phyloP scores from a whole-genome alignment of 2,113 vertebrate genomes.

The Oriolus oriolus region DNA sequence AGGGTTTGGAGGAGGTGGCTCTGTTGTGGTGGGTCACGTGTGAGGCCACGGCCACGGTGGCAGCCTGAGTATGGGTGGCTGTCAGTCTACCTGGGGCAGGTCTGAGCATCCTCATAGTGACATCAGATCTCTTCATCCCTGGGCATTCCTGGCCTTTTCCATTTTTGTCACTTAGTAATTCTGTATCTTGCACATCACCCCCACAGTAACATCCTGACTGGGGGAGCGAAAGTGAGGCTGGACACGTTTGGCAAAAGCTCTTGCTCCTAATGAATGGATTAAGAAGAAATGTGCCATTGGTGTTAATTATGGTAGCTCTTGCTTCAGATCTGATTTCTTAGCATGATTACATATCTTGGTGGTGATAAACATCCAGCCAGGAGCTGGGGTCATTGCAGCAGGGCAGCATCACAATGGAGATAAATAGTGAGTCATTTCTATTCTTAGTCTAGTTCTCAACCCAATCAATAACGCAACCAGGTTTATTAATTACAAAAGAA shows the following conservation, averaged over 20 bases:
- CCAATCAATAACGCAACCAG: not conserved
- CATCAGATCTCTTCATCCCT: not conserved
- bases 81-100: not conserved
- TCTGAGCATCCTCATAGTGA: not conserved
- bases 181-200: not conserved
- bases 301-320: not conserved
- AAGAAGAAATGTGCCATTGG: not conserved
- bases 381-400: not conserved
- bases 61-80: accelerated
- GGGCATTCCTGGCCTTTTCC: not conserved
- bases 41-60: accelerated
- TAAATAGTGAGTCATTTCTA: not conserved
- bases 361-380: not conserved
- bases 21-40: accelerated
- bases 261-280: not conserved
- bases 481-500: not conserved
- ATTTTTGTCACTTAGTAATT: not conserved
- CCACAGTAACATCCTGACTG: accelerated
- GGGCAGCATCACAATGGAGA: not conserved
- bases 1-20: not conserved
- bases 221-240: not conserved
- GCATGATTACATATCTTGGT: not conserved
- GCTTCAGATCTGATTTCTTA: not conserved
- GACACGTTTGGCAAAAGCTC: not conserved
- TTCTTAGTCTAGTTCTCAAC: not conserved